Evolutionary conservation across 2,113 vertebrate genomes (phyloP), one percentile per base, ranked within the genome.

Genomic region (Myxocyprinus asiaticus): DNA sequence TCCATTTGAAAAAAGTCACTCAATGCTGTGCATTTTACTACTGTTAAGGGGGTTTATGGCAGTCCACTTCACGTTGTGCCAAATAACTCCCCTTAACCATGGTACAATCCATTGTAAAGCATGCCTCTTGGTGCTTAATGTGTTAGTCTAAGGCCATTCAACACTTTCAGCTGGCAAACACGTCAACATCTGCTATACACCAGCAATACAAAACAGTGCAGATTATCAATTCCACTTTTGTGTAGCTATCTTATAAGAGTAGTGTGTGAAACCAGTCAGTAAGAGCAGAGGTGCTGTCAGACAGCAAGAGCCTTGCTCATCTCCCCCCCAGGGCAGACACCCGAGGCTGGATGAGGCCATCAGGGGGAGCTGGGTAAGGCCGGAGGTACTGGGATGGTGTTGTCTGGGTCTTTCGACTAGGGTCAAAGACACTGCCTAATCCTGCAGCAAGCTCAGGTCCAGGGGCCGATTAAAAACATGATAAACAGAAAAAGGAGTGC

Each of bases 381-480:
- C 59, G 44, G 63, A 78, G 71, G n/a, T 70, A 53, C 53, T 42
- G 50, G 61, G 51, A 66, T 50, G 50, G 15, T 51, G 48, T 45
- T 70, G 51, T 67, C 45, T 59, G 45, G 55, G 9, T 76, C 77
- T 63, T 76, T 55, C 11, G n/a, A 80, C 65, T 50, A 22, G 61
- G 78, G 76, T 55, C 55, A 67, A 64, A 71, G 68, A 80, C n/a
- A 51, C 66, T 6, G 33, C 70, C 45, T 79, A 72, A 81, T 83
- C 58, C 70, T 62, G 51, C 53, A 82, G 56, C 65, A 44, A 50
- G 66, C 73, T 78, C 73, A 67, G 73, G 63, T 55, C 72, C 22
- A 65, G 76, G n/a, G 70, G 77, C 56, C 67, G 67, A 80, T 82
- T 80, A 78, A 50, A 80, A 77, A 71, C 68, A 74, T 51, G 67